Conservation (phyloP, 1,140 invertebrate species). For the Nymphalis io region DNA sequence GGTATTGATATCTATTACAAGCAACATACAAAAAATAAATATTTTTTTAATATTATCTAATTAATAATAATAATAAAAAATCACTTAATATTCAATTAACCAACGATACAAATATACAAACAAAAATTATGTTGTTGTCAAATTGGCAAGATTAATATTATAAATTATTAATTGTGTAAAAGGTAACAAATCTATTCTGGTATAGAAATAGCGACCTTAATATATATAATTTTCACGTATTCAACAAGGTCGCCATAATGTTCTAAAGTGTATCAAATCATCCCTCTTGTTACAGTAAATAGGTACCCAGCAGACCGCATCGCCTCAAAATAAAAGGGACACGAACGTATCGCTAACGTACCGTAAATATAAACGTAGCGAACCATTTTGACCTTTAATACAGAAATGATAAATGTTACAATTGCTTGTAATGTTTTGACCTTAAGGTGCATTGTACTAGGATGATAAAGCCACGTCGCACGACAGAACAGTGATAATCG, state of each 20-base stretch:
- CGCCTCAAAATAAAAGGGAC: constrained; percentile 44
- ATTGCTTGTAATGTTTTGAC: not conserved
- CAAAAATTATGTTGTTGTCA: too few species aligned
- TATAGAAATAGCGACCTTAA: too few species aligned
- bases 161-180: too few species aligned
- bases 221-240: constrained; percentile 9
- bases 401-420: not conserved
- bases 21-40: too few species aligned
- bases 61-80: too few species aligned
- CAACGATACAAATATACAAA: too few species aligned
- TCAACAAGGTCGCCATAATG: constrained; percentile 12
- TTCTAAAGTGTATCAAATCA: constrained; percentile 33
- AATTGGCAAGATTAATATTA: too few species aligned
- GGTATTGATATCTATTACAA: too few species aligned
- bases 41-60: too few species aligned
- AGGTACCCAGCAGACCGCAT: constrained; percentile 32
- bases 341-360: constrained; percentile 30
- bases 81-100: too few species aligned
- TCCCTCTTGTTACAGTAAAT: constrained; percentile 29
- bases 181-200: too few species aligned
- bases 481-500: constrained; percentile 30
- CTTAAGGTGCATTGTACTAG: constrained; percentile 14
- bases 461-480: constrained; percentile 20
- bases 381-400: constrained; percentile 2
- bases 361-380: not conserved